Evolutionary conservation across 2,888 invertebrate species (phyloP), one percentile per base, ranked within the genome.

Genomic region (Archips xylosteana): DNA sequence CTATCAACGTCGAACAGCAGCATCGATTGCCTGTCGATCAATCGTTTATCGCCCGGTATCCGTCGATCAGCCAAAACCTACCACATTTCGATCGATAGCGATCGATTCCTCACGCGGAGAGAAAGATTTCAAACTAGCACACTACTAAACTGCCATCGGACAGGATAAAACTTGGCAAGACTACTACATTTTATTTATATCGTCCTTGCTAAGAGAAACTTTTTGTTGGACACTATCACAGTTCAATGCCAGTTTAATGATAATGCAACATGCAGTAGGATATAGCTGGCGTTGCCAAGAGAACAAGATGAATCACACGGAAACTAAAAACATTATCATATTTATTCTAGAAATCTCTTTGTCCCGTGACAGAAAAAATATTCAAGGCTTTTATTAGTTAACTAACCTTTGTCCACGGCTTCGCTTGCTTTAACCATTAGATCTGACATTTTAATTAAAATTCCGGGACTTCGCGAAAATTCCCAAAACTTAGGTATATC

Each of bases 251-350:
- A 39, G 5, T 13, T 57, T 32, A 57, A 60, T 8, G 32, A 63
- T 47, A 72, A 68, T 42, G 49, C 60, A 32, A 54, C 60, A 65
- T 65, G 34, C 34, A 70, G 10, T 45, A 64, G 69, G 70, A 68
- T 59, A 68, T 36, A 32, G 10, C 10, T 12, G 13, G 32, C 15
- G 49, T n/a, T 69, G 73, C 59, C 73, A 73, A 59, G 39, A 60
- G 68, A 59, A 39, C 39, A 63, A 54, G 63, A 73, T 73, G 73
- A 73, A 59, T 73, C 68, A 73, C 42, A 15, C 39, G 54, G 63
- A 49, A 73, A 49, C 8, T 34, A 23, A 42, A 23, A 15, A 57
- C 12, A 66, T 54, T 36, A 8, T 15, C 6, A 3, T 36, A 9
- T 36, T 45, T 47, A 32, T 12, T 12, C 54, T 32, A 67, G 45